Evolutionary conservation across 2,113 vertebrate genomes (phyloP).

Genomic region (Salvelinus fontinalis): DNA sequence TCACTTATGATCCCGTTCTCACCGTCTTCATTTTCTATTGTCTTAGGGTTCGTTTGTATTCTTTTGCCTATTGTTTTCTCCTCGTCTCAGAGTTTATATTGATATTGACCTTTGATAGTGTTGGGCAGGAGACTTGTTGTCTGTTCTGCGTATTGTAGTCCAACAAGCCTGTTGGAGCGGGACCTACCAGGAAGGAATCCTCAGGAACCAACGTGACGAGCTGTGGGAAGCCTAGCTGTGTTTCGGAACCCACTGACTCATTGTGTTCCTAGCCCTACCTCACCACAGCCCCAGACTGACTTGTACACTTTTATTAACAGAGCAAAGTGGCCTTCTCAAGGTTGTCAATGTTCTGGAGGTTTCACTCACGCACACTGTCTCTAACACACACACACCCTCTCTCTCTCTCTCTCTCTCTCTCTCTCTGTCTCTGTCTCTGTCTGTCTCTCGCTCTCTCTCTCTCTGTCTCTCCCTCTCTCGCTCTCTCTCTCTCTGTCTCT

Average conservation of each 20-base stretch:
- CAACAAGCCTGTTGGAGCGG: conserved; percentile 6
- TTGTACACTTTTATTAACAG: background rate
- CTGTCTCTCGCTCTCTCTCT: background rate
- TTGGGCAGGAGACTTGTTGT: background rate
- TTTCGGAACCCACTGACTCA: conserved; percentile 22
- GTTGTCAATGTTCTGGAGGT: background rate
- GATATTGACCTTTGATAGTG: background rate
- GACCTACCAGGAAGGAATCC: background rate
- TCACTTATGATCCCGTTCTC: background rate
- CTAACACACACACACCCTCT: too few species aligned
- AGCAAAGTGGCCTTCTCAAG: background rate
- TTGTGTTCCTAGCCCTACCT: conserved; percentile 5
- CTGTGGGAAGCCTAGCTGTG: background rate
- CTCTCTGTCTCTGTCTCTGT: background rate
- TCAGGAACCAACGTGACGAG: background rate
- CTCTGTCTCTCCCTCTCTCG: too few species aligned
- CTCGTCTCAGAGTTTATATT: background rate
- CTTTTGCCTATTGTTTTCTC: background rate
- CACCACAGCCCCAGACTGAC: background rate
- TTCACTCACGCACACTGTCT: too few species aligned
- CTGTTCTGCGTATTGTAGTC: background rate
- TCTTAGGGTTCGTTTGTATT: background rate
- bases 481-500: background rate
- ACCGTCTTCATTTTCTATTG: background rate
- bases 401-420: too few species aligned